Evolutionary conservation across 2,888 invertebrate genomes (phyloP), one percentile per base, ranked within the genome.

Genomic region (Globia sparganii): DNA sequence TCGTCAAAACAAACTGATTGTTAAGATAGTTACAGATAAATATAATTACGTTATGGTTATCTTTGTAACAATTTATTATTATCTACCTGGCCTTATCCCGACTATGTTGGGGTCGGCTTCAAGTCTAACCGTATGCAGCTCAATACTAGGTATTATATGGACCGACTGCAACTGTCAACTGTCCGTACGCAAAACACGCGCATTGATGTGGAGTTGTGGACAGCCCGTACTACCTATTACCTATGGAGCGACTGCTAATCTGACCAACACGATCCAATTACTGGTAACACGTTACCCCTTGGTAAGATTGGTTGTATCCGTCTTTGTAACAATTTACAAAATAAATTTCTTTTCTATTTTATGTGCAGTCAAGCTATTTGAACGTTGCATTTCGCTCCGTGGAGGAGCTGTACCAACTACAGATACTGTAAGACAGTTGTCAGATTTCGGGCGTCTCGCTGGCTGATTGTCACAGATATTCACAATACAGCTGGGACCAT

Each of bases 401-500:
- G 15, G 34, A 53, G 34, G 18, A 78, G 73, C 80, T 61, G 28
- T 37, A 80, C 53, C 58, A 53, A 75, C 81, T 58, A 64, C 49
- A 68, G 62, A 64, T 75, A 68, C 28, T 64, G 34, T 64, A 65
- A 64, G 64, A 31, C 43, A 64, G 64, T 81, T 81, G 64, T 69
- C 56, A 58, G 68, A 68, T 80, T 81, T 68, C n/a, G 43, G 8
- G 68, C 58, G 64, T 28, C 64, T 75, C 58, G 68, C 34, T 65
- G 43, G 62, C 62, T 28, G 76, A 43, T 34, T 65, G 81, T 53
- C 68, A 65, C 64, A 64, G 72, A 72, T 58, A 72, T 58, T 79
- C 80, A 59, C 58, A n/a, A 65, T 72, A 49, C 64, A 80, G 49
- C 80, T 78, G 78, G 49, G 78, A 80, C 73, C 31, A 53, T 43